phyloP scores from a whole-genome alignment of 2,797 vertebrate species.

The Chromobotia macracanthus region DNA sequence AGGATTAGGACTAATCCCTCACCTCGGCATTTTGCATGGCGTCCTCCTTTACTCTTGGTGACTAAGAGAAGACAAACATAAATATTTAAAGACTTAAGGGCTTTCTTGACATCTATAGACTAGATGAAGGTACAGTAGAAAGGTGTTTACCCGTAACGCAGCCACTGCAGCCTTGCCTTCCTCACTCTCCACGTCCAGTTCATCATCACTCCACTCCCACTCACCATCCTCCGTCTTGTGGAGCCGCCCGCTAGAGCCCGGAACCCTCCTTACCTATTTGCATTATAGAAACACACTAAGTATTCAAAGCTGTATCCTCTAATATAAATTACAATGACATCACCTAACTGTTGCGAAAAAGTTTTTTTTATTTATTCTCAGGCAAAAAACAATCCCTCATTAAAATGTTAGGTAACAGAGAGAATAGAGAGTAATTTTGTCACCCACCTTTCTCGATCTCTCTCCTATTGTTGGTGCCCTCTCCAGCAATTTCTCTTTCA shows the following conservation, averaged over 20 bases:
- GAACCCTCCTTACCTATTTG: slow-evolving; percentile 89
- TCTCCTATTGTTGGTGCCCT: slow-evolving; percentile 94
- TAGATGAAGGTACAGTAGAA: slow-evolving; percentile 34
- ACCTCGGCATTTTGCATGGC: slow-evolving; percentile 88
- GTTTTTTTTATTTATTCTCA: too few species aligned
- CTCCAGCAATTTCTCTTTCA: slow-evolving; percentile 92
- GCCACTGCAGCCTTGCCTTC: slow-evolving; percentile 95
- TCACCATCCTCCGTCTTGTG: slow-evolving; percentile 96
- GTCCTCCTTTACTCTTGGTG: slow-evolving; percentile 94
- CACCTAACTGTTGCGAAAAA: not conserved
- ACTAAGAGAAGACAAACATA: slow-evolving; percentile 74
- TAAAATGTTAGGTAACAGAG: too few species aligned
- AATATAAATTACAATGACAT: not conserved
- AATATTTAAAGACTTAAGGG: not conserved
- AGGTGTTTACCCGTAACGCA: slow-evolving; percentile 85
- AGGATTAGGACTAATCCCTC: not conserved
- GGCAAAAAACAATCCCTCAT: not conserved
- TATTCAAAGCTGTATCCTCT: not conserved
- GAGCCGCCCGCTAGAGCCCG: slow-evolving; percentile 93
- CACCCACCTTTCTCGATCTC: slow-evolving; percentile 90
- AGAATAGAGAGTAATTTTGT: not conserved
- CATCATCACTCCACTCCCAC: slow-evolving; percentile 97
- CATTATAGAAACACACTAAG: not conserved
- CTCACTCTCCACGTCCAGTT: slow-evolving; percentile 96
- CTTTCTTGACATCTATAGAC: not conserved